These are phyloP conservation scores for Alviniconcha marisindica DNA, from an alignment of 1,140 invertebrate genomes.

Conservation along the genomic window DNA sequence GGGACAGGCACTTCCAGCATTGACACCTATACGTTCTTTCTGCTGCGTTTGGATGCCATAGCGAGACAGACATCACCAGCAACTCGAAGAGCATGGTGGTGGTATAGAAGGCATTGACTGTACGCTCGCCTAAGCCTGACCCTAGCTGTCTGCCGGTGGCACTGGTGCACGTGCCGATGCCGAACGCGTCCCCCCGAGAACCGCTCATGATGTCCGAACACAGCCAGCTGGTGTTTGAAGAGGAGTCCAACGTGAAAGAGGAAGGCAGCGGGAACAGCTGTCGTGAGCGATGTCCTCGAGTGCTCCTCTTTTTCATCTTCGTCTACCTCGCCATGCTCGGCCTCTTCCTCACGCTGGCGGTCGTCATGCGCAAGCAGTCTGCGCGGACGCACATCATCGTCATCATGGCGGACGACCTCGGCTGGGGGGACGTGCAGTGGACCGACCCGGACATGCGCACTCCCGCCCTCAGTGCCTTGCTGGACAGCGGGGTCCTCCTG, in stretches of 20 bases:
- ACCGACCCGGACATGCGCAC: constrained; percentile 27
- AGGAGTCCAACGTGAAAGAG: not conserved
- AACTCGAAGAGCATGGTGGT: too few species aligned
- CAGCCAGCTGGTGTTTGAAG: not conserved
- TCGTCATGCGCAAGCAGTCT: constrained; percentile 1
- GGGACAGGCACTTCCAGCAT: too few species aligned
- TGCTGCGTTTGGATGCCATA: too few species aligned
- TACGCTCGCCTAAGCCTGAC: not conserved
- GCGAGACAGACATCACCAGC: too few species aligned
- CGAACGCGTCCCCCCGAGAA: not conserved
- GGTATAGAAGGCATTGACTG: not conserved
- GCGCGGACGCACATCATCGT: constrained; percentile 19
- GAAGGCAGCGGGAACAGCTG: not conserved
- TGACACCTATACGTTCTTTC: too few species aligned
- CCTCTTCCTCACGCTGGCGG: constrained; percentile 25
- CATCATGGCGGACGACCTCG: constrained; percentile 19
- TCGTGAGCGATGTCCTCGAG: not conserved
- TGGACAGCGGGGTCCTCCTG: constrained; percentile 16
- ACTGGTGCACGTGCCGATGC: too few species aligned
- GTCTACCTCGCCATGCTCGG: constrained; percentile 19
- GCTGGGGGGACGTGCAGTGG: not conserved
- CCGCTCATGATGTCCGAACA: not conserved
- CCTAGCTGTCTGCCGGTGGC: not conserved
- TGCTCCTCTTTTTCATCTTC: constrained; percentile 25
- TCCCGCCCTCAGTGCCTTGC: not conserved